Base-by-base conservation (phyloP, 2,888 invertebrate species). In the Tenthredo scrophulariae region DNA sequence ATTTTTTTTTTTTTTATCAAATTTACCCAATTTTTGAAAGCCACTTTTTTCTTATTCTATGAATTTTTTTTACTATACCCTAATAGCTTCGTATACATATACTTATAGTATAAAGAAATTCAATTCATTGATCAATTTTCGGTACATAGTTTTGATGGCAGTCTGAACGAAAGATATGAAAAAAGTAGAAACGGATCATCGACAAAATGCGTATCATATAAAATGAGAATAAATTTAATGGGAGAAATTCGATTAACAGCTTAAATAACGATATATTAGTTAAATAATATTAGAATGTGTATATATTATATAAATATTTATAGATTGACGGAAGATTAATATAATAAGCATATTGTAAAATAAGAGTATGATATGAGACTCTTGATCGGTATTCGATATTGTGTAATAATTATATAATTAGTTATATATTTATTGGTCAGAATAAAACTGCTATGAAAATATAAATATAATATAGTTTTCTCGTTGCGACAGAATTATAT, bases 341-440 rank as follows among this genome's bases (percentile, higher is more conserved):
- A 70, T n/a, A n/a, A 7, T 70, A 70, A 70, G 13, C 9, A 15
- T 33, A 70, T 67, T 70, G 70, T 37, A 70, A 70, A 70, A 70
- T 70, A 70, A 70, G 70, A 70, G 70, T 70, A 62, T 62, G 22
- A 62, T 26, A 62, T 62, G 26, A 37, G 70, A 70, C 33, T 33
- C 70, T 70, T 70, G 70, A 70, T 37, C 70, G 70, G 70, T 70
- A 70, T 70, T 70, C 70, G 70, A 70, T 70, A 37, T 70, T 37
- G 70, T 70, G 70, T 70, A 37, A 70, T 70, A 70, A 70, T 33
- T 70, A 37, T 37, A 70, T 37, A 70, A 37, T 37, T 46, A 75
- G n/a, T 43, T 10, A 46, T 43, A 26, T 43, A 74, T 43, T 70
- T 70, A 33, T 70, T 70, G 37, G 37, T n/a, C 70, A 70, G 70